phyloP scores from a whole-genome alignment of 2,888 invertebrate genomes.

The Hecatera dysodea region DNA sequence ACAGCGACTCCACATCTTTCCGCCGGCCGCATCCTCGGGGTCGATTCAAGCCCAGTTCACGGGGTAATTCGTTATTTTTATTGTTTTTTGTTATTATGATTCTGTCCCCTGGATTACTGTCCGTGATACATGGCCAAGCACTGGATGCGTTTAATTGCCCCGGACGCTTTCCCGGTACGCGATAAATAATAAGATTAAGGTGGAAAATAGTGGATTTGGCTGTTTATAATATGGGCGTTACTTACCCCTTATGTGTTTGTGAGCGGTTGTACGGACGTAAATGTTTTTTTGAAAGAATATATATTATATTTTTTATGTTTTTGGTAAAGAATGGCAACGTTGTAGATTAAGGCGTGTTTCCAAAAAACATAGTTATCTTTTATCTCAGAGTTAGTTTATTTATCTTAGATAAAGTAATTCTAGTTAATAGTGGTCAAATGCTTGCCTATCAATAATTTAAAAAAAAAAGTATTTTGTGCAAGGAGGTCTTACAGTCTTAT shows the following conservation, averaged over 20 bases:
- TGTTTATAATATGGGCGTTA: slow-evolving; percentile 70
- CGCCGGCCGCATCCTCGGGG: slow-evolving; percentile 73
- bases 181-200: slow-evolving; percentile 90
- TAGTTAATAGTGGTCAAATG: too few species aligned
- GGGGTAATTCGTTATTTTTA: slow-evolving; percentile 90
- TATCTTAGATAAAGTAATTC: too few species aligned
- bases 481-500: too few species aligned
- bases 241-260: slow-evolving; percentile 63
- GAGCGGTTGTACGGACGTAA: slow-evolving; percentile 22
- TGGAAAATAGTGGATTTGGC: slow-evolving; percentile 79
- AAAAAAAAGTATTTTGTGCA: too few species aligned
- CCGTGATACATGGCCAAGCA: slow-evolving; percentile 86
- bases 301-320: neutral
- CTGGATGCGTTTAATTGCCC: slow-evolving; percentile 90
- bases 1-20: slow-evolving; percentile 69
- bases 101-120: slow-evolving; percentile 88
- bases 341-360: neutral
- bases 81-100: slow-evolving; percentile 91
- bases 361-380: neutral
- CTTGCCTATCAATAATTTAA: too few species aligned
- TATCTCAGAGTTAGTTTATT: too few species aligned
- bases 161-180: slow-evolving; percentile 81
- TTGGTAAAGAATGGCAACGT: neutral
- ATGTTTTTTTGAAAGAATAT: slow-evolving; percentile 41
- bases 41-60: slow-evolving; percentile 86